Evolutionary conservation across 2,113 vertebrate species (phyloP).

Genomic region (Lagopus muta): DNA sequence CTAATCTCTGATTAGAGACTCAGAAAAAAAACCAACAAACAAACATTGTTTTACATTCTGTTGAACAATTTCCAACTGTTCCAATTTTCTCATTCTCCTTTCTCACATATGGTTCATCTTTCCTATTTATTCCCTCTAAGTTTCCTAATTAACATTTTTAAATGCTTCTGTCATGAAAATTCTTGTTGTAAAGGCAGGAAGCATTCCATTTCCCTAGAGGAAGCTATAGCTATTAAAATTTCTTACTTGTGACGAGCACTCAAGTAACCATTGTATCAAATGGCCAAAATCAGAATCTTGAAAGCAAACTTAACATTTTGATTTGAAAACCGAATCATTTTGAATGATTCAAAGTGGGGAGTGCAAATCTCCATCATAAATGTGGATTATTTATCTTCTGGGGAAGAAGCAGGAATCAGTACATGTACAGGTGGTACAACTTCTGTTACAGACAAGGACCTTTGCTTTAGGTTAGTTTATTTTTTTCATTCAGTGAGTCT

Average conservation of each 20-base stretch:
- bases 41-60: background rate
- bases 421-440: background rate
- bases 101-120: background rate
- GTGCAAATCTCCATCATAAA: background rate
- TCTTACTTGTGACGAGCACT: background rate
- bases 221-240: background rate
- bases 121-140: conserved; percentile 9
- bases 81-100: background rate
- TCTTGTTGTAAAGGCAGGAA: background rate
- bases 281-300: background rate
- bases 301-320: background rate
- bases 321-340: background rate
- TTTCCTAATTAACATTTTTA: conserved; percentile 45
- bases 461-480: background rate
- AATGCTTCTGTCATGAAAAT: conserved; percentile 8
- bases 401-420: background rate
- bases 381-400: background rate
- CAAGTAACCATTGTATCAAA: background rate
- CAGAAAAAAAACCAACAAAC: background rate
- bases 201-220: background rate
- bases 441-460: background rate
- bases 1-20: background rate
- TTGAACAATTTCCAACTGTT: background rate
- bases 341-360: background rate
- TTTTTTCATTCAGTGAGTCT: background rate